These are phyloP conservation scores for Peribatodes rhomboidaria DNA, from an alignment of 2,888 invertebrate species.

Conservation along the genomic window DNA sequence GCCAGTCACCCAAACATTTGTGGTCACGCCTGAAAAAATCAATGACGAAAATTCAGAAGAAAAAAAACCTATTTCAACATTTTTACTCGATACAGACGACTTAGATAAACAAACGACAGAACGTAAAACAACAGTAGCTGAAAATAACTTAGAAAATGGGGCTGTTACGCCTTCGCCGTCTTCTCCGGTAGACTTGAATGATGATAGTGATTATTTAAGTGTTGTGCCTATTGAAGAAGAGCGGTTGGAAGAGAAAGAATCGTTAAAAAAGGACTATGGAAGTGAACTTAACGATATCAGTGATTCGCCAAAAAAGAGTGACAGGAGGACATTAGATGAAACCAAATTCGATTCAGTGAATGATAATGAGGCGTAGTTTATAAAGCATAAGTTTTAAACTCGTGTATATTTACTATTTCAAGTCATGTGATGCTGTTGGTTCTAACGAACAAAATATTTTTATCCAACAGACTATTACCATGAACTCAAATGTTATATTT, in stretches of 20 bases:
- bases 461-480: conserved; percentile 51
- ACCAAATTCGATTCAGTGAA: conserved; percentile 70
- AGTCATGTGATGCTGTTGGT: conserved; percentile 73
- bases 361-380: conserved; percentile 72
- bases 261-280: conserved; percentile 62
- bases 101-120: conserved; percentile 60
- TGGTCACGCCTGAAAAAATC: conserved; percentile 35
- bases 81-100: conserved; percentile 78
- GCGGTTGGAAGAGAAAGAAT: conserved; percentile 58
- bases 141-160: conserved; percentile 47
- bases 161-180: conserved; percentile 42
- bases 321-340: conserved; percentile 77
- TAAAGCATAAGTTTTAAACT: conserved; percentile 46
- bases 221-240: conserved; percentile 73
- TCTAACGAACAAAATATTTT: conserved; percentile 62
- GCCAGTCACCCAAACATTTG: conserved; percentile 48
- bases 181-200: conserved; percentile 40
- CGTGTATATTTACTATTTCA: conserved; percentile 69
- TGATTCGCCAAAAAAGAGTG: conserved; percentile 81
- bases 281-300: conserved; percentile 78
- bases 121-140: conserved; percentile 44
- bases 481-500: conserved; percentile 14
- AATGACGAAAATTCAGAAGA: conserved; percentile 41
- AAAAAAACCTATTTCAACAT: conserved; percentile 63
- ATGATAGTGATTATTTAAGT: conserved; percentile 66